Base-by-base conservation (phyloP, 1,140 invertebrate genomes). In the Leptopilina boulardi region DNA sequence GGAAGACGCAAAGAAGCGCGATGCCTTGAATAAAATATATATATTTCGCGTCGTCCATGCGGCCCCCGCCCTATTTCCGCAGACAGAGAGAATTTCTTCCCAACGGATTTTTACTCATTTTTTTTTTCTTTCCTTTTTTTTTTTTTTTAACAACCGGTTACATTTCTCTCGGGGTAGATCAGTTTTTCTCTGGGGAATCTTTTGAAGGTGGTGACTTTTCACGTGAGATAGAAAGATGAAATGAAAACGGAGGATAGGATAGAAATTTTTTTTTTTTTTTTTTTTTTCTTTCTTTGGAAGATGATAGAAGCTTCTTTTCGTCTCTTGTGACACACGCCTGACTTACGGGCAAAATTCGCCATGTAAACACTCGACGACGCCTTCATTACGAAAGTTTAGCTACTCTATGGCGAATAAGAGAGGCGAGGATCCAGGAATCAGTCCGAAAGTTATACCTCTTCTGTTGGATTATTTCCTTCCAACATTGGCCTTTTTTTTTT, bases 1-100 rank as follows among this genome's bases (percentile, higher is more conserved):
- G 59, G 23, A 66, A 66, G 59, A 66, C 13, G 59, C 11, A 30
- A 66, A 66, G 59, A 30, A 66, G 59, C 59, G 59, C 23, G 59
- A 66, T 66, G 59, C 26, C 26, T 66, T 66, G 59, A 66, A 66
- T 66, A 66, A 66, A 66, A 66, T 66, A 66, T 66, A n/a, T n/a
- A n/a, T n/a, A n/a, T n/a, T n/a, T n/a, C n/a, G 26, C 26, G 59
- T 26, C 59, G 59, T 3, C 59, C 59, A 66, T 66, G 59, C n/a
- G n/a, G n/a, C n/a, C 11, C 56, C 23, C 56, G 26, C 26, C 59
- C 59, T 66, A 66, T 66, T 66, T 66, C 5, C 34, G n/a, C 59
- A 66, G 11, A 8, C 59, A 66, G 59, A 66, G 23, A 26, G 23
- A 15, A 66, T 66, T 30, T n/a, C 59, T 66, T 13, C 23, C 26